Percentiles rank a stretch among this genome's conserved stretches.
These are phyloP conservation scores for Drosophila orosa DNA, from an alignment of 1,140 invertebrate genomes.

Conservation along the genomic window DNA sequence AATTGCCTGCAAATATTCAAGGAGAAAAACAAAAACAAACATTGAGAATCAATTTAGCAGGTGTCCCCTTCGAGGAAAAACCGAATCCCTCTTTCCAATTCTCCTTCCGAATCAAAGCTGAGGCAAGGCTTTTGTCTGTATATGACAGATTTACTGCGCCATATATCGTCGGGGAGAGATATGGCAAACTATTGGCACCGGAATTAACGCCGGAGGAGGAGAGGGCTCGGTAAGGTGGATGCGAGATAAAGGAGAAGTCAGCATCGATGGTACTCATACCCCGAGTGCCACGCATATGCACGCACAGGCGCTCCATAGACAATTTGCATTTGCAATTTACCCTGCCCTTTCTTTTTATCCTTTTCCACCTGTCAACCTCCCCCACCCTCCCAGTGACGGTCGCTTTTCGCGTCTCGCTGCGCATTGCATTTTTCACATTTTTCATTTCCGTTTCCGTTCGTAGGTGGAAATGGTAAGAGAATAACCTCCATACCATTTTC, in stretches of 20 bases:
- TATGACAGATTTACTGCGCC: constrained; percentile 75
- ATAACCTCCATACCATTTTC: neutral
- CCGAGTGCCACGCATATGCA: constrained; percentile 38
- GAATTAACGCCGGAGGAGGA: constrained; percentile 50
- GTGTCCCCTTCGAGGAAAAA: neutral
- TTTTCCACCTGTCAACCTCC: neutral
- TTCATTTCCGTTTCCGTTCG: constrained; percentile 78
- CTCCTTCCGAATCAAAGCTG: constrained; percentile 1
- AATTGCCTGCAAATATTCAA: constrained; percentile 3
- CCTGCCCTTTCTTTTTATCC: constrained; percentile 4
- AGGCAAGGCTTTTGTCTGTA: constrained; percentile 56
- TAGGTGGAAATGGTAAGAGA: constrained; percentile 39
- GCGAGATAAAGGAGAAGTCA: constrained; percentile 43
- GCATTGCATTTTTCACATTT: constrained; percentile 74
- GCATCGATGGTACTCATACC: constrained; percentile 64
- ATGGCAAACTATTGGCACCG: constrained; percentile 72
- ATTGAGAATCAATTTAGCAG: constrained; percentile 11
- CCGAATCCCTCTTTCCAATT: neutral
- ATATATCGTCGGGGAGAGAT: constrained; percentile 75
- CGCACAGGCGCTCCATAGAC: constrained; percentile 48
- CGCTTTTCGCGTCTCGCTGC: constrained; percentile 44
- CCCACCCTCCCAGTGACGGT: constrained; percentile 10
- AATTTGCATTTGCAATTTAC: constrained; percentile 67
- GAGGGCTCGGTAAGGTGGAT: constrained; percentile 38
- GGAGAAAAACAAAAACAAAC: constrained; percentile 4